Evolutionary conservation across 2,888 invertebrate genomes (phyloP), one percentile per base, ranked within the genome.

Genomic region (Acrobasis consociella): DNA sequence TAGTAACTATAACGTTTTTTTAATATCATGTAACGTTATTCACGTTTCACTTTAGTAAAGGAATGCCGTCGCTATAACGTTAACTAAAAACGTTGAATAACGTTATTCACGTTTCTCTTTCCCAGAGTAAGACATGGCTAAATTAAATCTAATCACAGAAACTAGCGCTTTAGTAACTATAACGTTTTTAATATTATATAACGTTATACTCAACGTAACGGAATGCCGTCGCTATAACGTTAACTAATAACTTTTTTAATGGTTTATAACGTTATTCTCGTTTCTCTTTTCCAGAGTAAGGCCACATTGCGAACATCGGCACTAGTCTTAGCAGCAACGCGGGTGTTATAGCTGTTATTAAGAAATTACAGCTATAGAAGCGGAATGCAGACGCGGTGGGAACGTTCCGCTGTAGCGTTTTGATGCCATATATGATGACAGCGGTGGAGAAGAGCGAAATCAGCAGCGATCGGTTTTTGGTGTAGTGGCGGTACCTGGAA

Each of bases 401-500:
- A 16, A 87, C 70, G 22, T 74, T 76, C 0, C 77, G 71, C 10
- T 85, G 69, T 0, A 83, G 61, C 0, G 76, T 64, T 7, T 69
- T 70, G 22, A 72, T 72, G 0, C 65, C 64, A 58, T 75, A 81
- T 0, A 83, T 17, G 0, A 77, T 62, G 0, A 77, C 1, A 0
- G 51, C 65, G 0, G 83, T 82, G 0, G 72, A 17, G 39, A 85
- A 71, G 0, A 73, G 64, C 0, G 88, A 80, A 63, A 89, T 69
- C 0, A 85, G 42, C 0, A 88, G 37, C 0, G 90, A 90, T 0
- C 90, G 75, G 10, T 81, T 72, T 58, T 78, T 78, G 0, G 90
- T 84, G 71, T 89, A 75, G 65, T 91, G 88, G 0, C 91, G 89
- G 71, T 87, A 91, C 46, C 91, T 91, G 89, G 0, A 85, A 83